phyloP scores from a whole-genome alignment of 2,113 vertebrate genomes.

The Zeus faber region DNA sequence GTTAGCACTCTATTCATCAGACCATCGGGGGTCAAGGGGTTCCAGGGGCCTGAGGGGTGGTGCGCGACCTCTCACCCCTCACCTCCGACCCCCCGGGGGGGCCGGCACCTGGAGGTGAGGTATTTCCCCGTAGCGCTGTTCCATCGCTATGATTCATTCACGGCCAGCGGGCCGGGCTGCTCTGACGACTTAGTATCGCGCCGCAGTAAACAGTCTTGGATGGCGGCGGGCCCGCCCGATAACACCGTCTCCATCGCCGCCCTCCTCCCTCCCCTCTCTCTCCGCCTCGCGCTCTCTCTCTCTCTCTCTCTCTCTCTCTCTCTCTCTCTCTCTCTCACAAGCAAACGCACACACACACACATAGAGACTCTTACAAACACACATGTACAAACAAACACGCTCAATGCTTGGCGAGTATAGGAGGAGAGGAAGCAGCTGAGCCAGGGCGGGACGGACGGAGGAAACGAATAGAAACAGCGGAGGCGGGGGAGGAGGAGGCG shows the following conservation, averaged over 20 bases:
- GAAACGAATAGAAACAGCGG: conserved; percentile 32
- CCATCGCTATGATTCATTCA: conserved; percentile 39
- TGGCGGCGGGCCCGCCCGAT: conserved; percentile 19
- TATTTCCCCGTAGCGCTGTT: conserved; percentile 60
- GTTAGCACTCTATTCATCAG: conserved; percentile 71
- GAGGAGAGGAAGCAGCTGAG: conserved; percentile 16
- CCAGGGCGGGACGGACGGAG: conserved; percentile 21
- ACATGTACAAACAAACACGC: background rate
- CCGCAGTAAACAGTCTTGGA: background rate
- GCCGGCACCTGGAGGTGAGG: conserved; percentile 68
- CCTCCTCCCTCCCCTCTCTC: background rate
- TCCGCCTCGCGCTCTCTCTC: background rate
- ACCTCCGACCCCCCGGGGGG: conserved; percentile 41
- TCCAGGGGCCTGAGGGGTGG: conserved; percentile 60
- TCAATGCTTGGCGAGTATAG: background rate
- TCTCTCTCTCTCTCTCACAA: background rate
- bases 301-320: background rate
- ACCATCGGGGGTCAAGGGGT: conserved; percentile 55
- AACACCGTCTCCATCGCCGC: background rate
- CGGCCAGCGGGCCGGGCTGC: background rate
- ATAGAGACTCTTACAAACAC: background rate
- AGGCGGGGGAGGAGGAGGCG: conserved; percentile 41
- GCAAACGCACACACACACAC: background rate
- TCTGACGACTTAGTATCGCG: background rate
- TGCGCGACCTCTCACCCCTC: conserved; percentile 54